Evolutionary conservation across 2,113 vertebrate genomes (phyloP), one percentile per base, ranked within the genome.

Genomic region (Gallinago media): DNA sequence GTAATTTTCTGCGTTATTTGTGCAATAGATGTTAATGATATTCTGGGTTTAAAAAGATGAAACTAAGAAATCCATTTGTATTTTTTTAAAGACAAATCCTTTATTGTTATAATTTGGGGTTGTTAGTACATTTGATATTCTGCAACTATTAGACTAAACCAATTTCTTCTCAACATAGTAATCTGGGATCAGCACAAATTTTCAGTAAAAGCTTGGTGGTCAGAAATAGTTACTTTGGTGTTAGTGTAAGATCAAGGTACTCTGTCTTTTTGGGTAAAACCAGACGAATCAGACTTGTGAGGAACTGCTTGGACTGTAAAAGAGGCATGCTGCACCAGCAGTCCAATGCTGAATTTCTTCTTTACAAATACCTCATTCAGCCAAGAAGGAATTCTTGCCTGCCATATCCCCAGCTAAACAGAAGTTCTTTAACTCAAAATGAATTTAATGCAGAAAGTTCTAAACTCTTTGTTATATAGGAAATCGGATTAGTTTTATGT

Each of bases 1-100:
- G 6, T 7, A 68, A 65, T 80, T 83, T 52, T 49, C 31, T 44
- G 6, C 44, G 9, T 76, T 88, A 56, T 44, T 61, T 54, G 12
- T 76, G 42, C 31, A 62, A 55, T 63, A 80, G 26, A 50, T 54
- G 2, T 47, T 76, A 93, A 68, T 79, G 55, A 56, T 40, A 73
- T 74, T 88, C 50, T 79, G 31, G 1, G 3, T 77, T 76, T 84
- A 59, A 77, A 83, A 70, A 36, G n/a, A 77, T 63, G 31, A 92
- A 95, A 74, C 3, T 15, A 84, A 84, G n/a, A 94, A 91, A 86
- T 76, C 32, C 19, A 46, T 77, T 66, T 50, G 21, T 54, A 16
- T 44, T 58, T 49, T 83, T 82, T 88, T 14, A 77, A 92, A 84
- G 55, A 14, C 26, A 58, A 67, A 91, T 80, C 29, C n/a, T 96